phyloP scores from a whole-genome alignment of 2,888 invertebrate genomes.

The Meliscaeva auricollis region DNA sequence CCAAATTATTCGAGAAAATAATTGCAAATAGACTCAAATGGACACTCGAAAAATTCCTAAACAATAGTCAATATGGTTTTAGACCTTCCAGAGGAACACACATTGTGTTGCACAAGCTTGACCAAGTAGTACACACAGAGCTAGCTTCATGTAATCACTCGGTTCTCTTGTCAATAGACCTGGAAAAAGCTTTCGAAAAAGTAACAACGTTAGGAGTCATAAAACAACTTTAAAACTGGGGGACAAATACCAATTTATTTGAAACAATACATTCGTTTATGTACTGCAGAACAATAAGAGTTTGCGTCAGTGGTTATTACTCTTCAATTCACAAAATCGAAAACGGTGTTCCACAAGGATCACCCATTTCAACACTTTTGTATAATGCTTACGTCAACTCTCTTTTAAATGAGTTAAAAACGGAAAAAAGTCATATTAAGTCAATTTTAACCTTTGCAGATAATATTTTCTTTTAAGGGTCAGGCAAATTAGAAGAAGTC shows the following conservation, averaged over 20 bases:
- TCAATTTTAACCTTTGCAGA: background rate
- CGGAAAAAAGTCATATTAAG: background rate
- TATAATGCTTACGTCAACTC: background rate
- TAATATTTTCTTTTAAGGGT: background rate
- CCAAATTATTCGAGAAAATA: constrained; percentile 30
- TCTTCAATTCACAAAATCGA: constrained; percentile 1
- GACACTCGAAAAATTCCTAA: background rate
- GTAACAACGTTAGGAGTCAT: background rate
- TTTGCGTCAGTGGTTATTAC: too few species aligned
- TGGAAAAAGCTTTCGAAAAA: constrained; percentile 26
- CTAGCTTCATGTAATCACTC: constrained; percentile 18
- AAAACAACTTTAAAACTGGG: constrained; percentile 13
- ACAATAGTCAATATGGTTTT: constrained; percentile 6
- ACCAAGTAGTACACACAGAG: constrained; percentile 20
- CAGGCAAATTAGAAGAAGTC: background rate
- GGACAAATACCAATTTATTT: background rate
- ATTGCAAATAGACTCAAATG: constrained; percentile 7
- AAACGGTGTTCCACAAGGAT: constrained; percentile 13
- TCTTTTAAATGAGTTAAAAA: background rate
- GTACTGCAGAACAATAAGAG: background rate
- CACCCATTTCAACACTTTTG: background rate
- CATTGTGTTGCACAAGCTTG: constrained; percentile 28
- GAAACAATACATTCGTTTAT: background rate
- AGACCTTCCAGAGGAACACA: constrained; percentile 10
- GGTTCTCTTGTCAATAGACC: constrained; percentile 7